Conservation (phyloP, 53 echinoderm and acorn worm genomes). For the Actinopyga echinites region DNA sequence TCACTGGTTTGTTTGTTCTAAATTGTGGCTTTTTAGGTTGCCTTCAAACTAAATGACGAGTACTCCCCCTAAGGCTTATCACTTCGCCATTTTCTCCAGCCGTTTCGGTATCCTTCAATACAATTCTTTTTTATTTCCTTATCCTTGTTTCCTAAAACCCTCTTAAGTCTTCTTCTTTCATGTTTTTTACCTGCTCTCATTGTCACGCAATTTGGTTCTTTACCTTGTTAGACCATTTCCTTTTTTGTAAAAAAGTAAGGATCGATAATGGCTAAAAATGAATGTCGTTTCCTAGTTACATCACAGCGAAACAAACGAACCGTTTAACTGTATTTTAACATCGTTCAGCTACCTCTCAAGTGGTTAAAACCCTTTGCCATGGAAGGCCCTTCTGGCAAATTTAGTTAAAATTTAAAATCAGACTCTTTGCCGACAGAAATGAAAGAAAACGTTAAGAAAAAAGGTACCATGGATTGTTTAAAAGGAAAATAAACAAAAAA, state of each 20-base stretch:
- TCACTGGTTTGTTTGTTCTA: too few species aligned
- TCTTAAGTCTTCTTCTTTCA: background rate
- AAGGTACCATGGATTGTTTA: background rate
- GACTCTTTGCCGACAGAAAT: constrained; percentile 10
- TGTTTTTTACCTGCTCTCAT: background rate
- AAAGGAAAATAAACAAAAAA: background rate
- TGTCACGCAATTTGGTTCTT: constrained; percentile 30
- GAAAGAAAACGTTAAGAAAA: background rate
- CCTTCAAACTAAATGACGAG: too few species aligned
- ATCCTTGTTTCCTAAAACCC: background rate
- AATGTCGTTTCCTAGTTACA: constrained; percentile 29
- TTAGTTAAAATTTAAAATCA: constrained; percentile 26
- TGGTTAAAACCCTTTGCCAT: constrained; percentile 19
- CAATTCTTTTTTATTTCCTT: background rate
- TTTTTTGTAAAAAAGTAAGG: background rate
- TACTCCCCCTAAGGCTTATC: background rate
- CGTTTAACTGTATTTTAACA: constrained; percentile 30
- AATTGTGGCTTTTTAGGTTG: too few species aligned
- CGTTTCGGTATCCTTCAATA: background rate
- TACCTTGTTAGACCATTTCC: background rate
- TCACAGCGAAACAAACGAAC: background rate
- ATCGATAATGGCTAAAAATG: background rate
- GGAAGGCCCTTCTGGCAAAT: constrained; percentile 23
- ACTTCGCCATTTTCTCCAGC: background rate
- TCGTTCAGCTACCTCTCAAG: constrained; percentile 21